Conservation (phyloP, 2,797 vertebrate species). For the Harpagifer antarcticus region DNA sequence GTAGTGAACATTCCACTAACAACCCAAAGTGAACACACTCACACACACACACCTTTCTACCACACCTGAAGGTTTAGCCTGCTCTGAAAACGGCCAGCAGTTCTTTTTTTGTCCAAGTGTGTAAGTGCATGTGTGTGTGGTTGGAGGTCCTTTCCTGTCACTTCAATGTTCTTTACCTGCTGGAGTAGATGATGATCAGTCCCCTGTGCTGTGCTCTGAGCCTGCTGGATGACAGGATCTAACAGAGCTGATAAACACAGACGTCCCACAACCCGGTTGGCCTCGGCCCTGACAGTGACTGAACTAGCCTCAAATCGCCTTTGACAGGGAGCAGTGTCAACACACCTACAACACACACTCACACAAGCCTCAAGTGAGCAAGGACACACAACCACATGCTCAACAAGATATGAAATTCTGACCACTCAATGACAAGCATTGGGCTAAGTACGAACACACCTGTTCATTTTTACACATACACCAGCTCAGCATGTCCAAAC, state of each 20-base stretch:
- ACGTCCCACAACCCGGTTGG: conserved; percentile 72
- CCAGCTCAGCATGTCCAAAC: conserved; percentile 41
- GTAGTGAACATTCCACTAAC: not conserved
- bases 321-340: conserved; percentile 81
- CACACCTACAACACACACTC: conserved; percentile 52
- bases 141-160: conserved; percentile 79
- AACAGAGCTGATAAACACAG: conserved; percentile 83
- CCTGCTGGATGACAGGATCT: conserved; percentile 80
- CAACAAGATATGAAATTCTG: conserved; percentile 29
- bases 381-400: conserved; percentile 14
- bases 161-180: conserved; percentile 82
- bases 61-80: conserved; percentile 27
- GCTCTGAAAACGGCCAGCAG: conserved; percentile 44
- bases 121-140: conserved; percentile 40
- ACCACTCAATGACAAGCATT: conserved; percentile 8
- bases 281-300: conserved; percentile 85
- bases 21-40: not conserved
- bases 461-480: conserved; percentile 20
- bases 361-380: conserved; percentile 21
- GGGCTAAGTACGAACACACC: conserved; percentile 22
- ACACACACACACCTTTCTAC: conserved; percentile 4
- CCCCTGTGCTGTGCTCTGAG: conserved; percentile 70
- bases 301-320: conserved; percentile 85
- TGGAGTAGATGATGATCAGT: conserved; percentile 80
- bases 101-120: conserved; percentile 36